Percentiles rank a stretch among this genome's conserved stretches.
Conservation (phyloP, 2,113 vertebrate species). For the Vidua chalybeata region DNA sequence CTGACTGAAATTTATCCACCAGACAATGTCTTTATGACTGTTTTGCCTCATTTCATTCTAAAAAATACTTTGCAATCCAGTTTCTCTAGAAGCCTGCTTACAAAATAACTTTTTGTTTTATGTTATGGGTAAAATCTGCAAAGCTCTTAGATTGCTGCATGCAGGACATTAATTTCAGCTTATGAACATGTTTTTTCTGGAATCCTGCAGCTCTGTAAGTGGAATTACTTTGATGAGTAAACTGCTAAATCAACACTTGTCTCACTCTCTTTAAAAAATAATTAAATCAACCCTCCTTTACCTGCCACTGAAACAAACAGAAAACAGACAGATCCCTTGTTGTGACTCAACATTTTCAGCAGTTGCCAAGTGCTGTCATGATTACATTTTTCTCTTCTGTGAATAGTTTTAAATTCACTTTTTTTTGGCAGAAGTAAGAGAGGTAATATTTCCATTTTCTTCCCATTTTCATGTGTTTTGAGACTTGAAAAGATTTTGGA, state of each 20-base stretch:
- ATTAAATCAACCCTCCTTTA: slow-evolving; percentile 33
- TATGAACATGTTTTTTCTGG: neutral
- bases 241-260: slow-evolving; percentile 48
- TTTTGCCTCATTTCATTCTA: slow-evolving; percentile 15
- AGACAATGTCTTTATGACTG: slow-evolving; percentile 16
- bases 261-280: slow-evolving; percentile 34
- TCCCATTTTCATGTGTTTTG: neutral
- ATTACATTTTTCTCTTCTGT: neutral
- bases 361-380: neutral
- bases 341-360: slow-evolving; percentile 25
- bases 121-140: neutral
- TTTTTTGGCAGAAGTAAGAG: slow-evolving; percentile 15
- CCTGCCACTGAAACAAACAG: slow-evolving; percentile 43
- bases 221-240: slow-evolving; percentile 45
- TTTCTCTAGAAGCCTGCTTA: neutral
- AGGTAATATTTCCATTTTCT: slow-evolving; percentile 8
- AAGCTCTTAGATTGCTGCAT: neutral
- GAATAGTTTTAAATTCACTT: neutral
- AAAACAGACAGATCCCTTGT: slow-evolving; percentile 23
- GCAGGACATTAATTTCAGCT: slow-evolving; percentile 8
- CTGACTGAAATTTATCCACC: slow-evolving; percentile 26
- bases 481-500: neutral
- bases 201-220: neutral
- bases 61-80: neutral
- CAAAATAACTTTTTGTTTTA: slow-evolving; percentile 1